A percentile compares a stretch with the other conserved stretches of the same genome.
These are phyloP conservation scores for Orchesella cincta DNA, from an alignment of 1,140 invertebrate genomes.

Conservation along the genomic window DNA sequence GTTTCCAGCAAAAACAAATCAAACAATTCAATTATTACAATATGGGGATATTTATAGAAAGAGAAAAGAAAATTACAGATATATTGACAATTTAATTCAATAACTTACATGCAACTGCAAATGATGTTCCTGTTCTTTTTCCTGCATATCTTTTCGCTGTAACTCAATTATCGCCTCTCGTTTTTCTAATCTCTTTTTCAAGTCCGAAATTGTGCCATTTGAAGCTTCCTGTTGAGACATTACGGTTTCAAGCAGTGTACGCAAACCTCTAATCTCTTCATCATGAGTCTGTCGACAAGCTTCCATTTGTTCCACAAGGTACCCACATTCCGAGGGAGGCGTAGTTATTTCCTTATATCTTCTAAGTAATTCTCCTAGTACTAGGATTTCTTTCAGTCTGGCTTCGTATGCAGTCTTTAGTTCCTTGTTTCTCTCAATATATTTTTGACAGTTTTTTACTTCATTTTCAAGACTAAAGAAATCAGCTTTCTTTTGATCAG, in stretches of 20 bases:
- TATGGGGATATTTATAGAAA: no score
- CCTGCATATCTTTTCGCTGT: constrained; percentile 60
- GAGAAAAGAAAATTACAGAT: no score
- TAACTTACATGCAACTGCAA: constrained; percentile 58
- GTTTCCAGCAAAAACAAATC: constrained; percentile 53
- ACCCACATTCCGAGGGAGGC: constrained; percentile 1
- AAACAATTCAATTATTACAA: neutral
- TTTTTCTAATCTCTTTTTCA: constrained; percentile 58
- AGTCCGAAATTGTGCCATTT: constrained; percentile 57
- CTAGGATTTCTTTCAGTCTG: constrained; percentile 44
- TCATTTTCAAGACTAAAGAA: constrained; percentile 28
- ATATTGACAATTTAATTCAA: no score
- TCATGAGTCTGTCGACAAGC: constrained; percentile 39
- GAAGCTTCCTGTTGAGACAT: constrained; percentile 59
- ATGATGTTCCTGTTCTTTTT: constrained; percentile 61
- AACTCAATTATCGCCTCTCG: constrained; percentile 60
- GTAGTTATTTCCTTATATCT: constrained; percentile 40
- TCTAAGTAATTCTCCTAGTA: constrained; percentile 47
- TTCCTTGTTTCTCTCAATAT: constrained; percentile 28
- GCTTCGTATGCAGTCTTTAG: constrained; percentile 43
- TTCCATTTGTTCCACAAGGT: constrained; percentile 39
- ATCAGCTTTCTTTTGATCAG: constrained; percentile 37
- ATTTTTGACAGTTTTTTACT: constrained; percentile 27
- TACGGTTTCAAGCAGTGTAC: constrained; percentile 54
- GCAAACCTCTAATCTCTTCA: constrained; percentile 44